Conservation (phyloP, 1,140 invertebrate genomes). For the Drosophila tani region DNA sequence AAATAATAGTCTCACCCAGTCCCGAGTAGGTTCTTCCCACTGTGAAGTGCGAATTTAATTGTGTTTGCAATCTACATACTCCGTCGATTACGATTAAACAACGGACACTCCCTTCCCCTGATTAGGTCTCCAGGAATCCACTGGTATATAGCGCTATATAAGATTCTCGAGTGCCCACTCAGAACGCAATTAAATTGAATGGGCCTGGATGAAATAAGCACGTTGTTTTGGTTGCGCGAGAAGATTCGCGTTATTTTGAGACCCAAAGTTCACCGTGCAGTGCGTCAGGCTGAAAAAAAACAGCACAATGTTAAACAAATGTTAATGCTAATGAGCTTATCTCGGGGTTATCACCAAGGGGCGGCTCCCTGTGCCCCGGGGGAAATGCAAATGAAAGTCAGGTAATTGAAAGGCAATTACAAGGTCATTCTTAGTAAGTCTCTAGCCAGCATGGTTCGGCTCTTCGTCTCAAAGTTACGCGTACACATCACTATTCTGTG, state of each 20-base stretch:
- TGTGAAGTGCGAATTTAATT: slow-evolving; percentile 21
- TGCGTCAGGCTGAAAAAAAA: slow-evolving; percentile 38
- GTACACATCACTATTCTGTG: slow-evolving; percentile 9
- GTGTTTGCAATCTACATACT: slow-evolving; percentile 26
- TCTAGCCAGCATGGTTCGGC: neutral
- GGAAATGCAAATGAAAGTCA: slow-evolving; percentile 68
- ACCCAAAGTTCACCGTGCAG: slow-evolving; percentile 51
- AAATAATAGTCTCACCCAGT: slow-evolving; percentile 6
- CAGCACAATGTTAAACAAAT: slow-evolving; percentile 48
- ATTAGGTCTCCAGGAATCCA: slow-evolving; percentile 11
- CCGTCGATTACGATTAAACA: slow-evolving; percentile 7
- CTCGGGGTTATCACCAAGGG: slow-evolving; percentile 61
- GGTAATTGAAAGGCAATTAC: slow-evolving; percentile 69
- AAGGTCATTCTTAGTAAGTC: slow-evolving; percentile 58
- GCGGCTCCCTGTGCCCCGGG: slow-evolving; percentile 28
- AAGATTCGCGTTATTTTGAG: slow-evolving; percentile 18
- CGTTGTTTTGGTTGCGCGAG: slow-evolving; percentile 40
- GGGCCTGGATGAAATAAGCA: slow-evolving; percentile 31
- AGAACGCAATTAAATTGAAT: slow-evolving; percentile 50
- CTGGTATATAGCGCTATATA: slow-evolving; percentile 2
- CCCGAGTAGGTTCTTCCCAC: neutral
- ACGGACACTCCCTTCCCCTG: slow-evolving; percentile 35
- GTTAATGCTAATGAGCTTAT: slow-evolving; percentile 65
- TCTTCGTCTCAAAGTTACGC: slow-evolving; percentile 1
- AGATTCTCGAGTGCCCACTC: slow-evolving; percentile 35